Evolutionary conservation across 2,888 invertebrate genomes (phyloP).

Genomic region (Pristionchus arcanus): DNA sequence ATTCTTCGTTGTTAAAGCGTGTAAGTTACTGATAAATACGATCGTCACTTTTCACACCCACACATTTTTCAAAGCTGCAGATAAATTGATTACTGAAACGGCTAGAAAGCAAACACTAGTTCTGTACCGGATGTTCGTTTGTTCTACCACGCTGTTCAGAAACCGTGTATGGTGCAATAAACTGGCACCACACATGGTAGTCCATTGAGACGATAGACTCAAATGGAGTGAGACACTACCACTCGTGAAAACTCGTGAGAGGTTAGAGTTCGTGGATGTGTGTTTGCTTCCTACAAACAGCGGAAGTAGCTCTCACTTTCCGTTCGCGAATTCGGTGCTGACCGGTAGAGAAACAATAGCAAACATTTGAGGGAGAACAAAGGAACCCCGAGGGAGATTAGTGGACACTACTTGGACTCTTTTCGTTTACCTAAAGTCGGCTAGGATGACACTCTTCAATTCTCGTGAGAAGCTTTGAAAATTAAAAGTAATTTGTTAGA

Average conservation of each 20-base stretch:
- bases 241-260: background rate
- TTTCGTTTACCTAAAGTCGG: background rate
- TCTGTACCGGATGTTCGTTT: background rate
- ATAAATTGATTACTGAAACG: too few species aligned
- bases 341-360: constrained; percentile 22
- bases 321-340: constrained; percentile 7
- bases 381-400: background rate
- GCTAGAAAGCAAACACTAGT: background rate
- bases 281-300: background rate
- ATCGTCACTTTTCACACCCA: background rate
- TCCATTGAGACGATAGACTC: background rate
- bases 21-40: background rate
- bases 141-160: background rate
- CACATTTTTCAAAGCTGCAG: too few species aligned
- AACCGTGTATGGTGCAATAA: background rate
- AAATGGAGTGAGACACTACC: background rate
- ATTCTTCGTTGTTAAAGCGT: background rate
- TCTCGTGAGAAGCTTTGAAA: too few species aligned
- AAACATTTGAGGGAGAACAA: constrained; percentile 4
- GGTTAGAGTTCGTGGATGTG: background rate
- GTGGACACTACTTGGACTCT: background rate
- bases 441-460: too few species aligned
- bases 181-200: background rate
- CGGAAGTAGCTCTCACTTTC: constrained; percentile 2
- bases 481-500: background rate